A percentile compares a stretch with the other conserved stretches of the same genome.
Evolutionary conservation across 1,140 invertebrate genomes (phyloP).

Genomic region (Cyphomyrmex costatus): DNA sequence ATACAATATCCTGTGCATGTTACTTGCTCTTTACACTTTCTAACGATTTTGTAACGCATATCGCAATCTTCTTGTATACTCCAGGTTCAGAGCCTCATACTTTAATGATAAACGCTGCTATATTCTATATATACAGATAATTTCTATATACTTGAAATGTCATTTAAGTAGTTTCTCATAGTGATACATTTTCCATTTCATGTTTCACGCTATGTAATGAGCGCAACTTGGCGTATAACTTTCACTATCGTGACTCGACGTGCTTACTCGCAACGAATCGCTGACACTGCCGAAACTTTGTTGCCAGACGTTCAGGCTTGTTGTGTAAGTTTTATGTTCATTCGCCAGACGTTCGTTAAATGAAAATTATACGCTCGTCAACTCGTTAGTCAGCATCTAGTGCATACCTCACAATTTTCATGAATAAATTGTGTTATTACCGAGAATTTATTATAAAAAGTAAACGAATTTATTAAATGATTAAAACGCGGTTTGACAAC

Average conservation of each 20-base stretch:
- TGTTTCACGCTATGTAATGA: background rate
- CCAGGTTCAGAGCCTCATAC: background rate
- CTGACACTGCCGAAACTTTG: slow-evolving; percentile 25
- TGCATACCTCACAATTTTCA: background rate
- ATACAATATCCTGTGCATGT: background rate
- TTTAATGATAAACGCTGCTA: background rate
- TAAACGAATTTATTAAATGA: background rate
- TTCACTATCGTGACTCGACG: slow-evolving; percentile 67
- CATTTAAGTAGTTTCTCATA: background rate
- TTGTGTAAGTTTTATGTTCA: slow-evolving; percentile 16
- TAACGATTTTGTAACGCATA: slow-evolving; percentile 21
- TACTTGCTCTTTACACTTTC: slow-evolving; percentile 22
- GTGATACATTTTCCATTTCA: slow-evolving; percentile 54
- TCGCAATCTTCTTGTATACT: background rate
- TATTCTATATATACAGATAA: background rate
- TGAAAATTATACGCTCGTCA: slow-evolving; percentile 21
- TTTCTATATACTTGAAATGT: slow-evolving; percentile 10
- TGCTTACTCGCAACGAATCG: slow-evolving; percentile 25
- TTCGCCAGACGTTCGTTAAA: background rate
- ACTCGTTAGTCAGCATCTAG: background rate
- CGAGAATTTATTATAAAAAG: background rate
- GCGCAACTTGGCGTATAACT: slow-evolving; percentile 57
- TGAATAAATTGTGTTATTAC: background rate
- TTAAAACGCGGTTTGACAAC: background rate
- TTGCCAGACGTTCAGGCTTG: background rate